These are phyloP conservation scores for Abrostola tripartita DNA, from an alignment of 2,888 invertebrate species.

Conservation along the genomic window DNA sequence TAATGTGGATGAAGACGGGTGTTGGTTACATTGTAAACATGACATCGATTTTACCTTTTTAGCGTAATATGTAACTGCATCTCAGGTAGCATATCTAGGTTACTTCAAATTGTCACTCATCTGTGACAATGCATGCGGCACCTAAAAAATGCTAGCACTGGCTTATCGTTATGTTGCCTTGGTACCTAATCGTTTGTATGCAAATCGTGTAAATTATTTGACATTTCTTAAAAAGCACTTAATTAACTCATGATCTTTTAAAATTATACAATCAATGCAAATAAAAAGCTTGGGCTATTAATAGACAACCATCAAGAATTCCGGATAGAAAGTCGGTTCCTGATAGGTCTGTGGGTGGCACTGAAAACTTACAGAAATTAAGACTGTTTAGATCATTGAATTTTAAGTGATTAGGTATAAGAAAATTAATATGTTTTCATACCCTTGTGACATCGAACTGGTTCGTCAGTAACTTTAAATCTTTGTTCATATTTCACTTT, in stretches of 20 bases:
- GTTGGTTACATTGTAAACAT: no score
- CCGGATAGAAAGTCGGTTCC: not conserved
- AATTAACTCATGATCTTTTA: not conserved
- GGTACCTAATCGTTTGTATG: slow-evolving; percentile 15
- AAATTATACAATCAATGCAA: not conserved
- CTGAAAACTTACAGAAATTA: not conserved
- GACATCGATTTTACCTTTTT: no score
- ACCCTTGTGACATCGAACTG: not conserved
- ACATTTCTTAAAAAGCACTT: not conserved
- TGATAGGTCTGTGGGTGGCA: not conserved
- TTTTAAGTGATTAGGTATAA: no score
- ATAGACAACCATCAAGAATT: not conserved
- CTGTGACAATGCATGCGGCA: not conserved
- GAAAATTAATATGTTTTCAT: no score
- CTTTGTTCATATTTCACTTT: no score
- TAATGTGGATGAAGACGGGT: no score
- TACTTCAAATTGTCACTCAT: slow-evolving; percentile 19
- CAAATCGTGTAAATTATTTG: slow-evolving; percentile 7
- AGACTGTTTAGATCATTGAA: not conserved
- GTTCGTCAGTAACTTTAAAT: no score
- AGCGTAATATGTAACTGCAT: no score
- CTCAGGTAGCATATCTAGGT: no score
- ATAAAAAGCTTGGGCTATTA: not conserved
- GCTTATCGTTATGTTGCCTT: slow-evolving; percentile 21
- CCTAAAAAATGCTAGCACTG: not conserved